Conservation (phyloP, 1,140 invertebrate genomes). For the Mesaphorura yosii region DNA sequence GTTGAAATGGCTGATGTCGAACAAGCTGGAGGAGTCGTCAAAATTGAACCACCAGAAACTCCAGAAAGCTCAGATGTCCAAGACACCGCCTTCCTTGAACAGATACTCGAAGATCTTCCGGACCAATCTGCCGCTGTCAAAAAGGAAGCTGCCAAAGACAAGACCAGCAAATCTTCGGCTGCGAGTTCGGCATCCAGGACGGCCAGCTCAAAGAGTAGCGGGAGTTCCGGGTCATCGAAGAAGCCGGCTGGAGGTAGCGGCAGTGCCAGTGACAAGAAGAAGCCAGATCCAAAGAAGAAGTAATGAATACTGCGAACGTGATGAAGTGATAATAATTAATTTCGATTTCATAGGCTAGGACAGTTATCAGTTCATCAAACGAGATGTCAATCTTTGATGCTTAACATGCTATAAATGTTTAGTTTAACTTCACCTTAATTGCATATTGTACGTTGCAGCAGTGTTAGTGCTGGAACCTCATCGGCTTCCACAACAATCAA, state of each 20-base stretch:
- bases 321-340: too few species aligned
- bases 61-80: constrained; percentile 10
- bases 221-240: not conserved
- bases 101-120: constrained; percentile 18
- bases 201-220: not conserved
- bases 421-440: too few species aligned
- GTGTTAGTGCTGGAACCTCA: too few species aligned
- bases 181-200: not conserved
- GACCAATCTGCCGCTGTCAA: not conserved
- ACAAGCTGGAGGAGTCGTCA: constrained; percentile 20
- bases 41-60: constrained; percentile 5
- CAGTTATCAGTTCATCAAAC: too few species aligned
- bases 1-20: constrained; percentile 6
- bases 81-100: constrained; percentile 19
- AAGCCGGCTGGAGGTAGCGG: not conserved
- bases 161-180: too few species aligned
- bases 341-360: too few species aligned
- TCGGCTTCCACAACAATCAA: too few species aligned
- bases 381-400: too few species aligned
- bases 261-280: constrained; percentile 2
- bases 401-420: too few species aligned
- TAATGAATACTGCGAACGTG: too few species aligned
- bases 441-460: too few species aligned
- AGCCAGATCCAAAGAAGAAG: constrained; percentile 8
- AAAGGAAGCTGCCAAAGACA: not conserved